Evolutionary conservation across 2,888 invertebrate species (phyloP).

Genomic region (Eupithecia abbreviata): DNA sequence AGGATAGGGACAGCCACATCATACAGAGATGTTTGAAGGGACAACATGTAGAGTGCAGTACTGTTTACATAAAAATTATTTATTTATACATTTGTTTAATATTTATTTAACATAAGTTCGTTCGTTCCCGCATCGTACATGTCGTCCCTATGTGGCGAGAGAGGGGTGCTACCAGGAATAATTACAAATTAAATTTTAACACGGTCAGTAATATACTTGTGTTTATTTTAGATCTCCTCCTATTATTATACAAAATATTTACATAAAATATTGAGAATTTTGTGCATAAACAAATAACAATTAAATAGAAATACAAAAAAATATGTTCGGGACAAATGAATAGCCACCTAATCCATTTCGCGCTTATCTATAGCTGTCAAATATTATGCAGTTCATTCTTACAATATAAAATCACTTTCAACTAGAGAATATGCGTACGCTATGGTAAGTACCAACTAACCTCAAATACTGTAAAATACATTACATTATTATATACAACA

Average conservation of each 20-base stretch:
- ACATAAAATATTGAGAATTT: constrained; percentile 84
- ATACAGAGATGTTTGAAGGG: constrained; percentile 54
- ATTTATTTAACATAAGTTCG: constrained; percentile 32
- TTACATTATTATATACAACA: constrained; percentile 82
- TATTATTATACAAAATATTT: constrained; percentile 85
- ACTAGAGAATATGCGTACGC: constrained; percentile 83
- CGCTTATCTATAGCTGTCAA: constrained; percentile 80
- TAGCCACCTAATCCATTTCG: constrained; percentile 78
- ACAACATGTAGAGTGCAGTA: constrained; percentile 74
- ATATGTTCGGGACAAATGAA: constrained; percentile 71
- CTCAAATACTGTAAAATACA: constrained; percentile 83
- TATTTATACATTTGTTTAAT: constrained; percentile 37
- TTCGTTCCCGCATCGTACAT: constrained; percentile 68
- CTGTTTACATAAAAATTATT: constrained; percentile 38
- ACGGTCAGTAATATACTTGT: constrained; percentile 84
- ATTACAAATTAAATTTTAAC: constrained; percentile 83
- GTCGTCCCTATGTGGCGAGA: constrained; percentile 83
- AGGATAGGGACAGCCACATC: constrained; percentile 70
- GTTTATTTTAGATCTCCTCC: constrained; percentile 84
- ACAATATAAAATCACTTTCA: constrained; percentile 82
- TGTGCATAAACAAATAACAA: constrained; percentile 85
- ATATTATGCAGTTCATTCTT: constrained; percentile 82
- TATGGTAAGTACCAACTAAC: constrained; percentile 82
- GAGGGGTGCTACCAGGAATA: constrained; percentile 85
- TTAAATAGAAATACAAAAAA: constrained; percentile 84